These are phyloP conservation scores for Pasiphila rectangulata DNA, from an alignment of 2,888 invertebrate genomes.

Conservation along the genomic window DNA sequence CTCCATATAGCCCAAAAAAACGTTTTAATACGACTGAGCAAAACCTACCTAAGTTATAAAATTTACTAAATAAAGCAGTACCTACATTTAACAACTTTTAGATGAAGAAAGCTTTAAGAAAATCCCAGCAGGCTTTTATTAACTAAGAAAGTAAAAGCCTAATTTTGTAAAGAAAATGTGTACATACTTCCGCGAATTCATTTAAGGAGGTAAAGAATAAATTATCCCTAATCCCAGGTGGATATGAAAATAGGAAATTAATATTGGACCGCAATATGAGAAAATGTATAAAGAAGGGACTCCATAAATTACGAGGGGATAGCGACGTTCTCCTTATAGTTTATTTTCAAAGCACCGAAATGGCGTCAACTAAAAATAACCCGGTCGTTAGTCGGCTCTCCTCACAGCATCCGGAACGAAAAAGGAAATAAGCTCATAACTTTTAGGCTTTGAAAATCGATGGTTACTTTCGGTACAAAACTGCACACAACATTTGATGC, in stretches of 20 bases:
- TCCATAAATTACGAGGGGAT: conserved; percentile 64
- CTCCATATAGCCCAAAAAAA: too few relatives aligned
- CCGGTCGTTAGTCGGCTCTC: conserved; percentile 58
- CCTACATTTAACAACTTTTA: not conserved
- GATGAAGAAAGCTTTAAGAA: conserved; percentile 12
- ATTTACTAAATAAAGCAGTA: not conserved
- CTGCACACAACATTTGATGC: not conserved
- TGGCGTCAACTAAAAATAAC: conserved; percentile 67
- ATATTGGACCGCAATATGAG: conserved; percentile 53
- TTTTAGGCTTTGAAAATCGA: not conserved
- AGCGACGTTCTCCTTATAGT: conserved; percentile 51
- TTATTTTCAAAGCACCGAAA: conserved; percentile 64
- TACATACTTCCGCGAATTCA: not conserved
- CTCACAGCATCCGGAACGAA: conserved; percentile 27
- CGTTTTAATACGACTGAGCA: too few relatives aligned
- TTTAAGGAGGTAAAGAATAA: conserved; percentile 7
- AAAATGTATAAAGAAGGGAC: conserved; percentile 54
- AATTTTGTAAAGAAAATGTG: not conserved
- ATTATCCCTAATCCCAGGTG: conserved; percentile 26
- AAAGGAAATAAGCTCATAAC: conserved; percentile 5
- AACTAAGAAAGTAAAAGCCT: conserved; percentile 3
- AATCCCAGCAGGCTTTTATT: not conserved
- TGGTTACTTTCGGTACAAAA: not conserved
- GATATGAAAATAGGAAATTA: conserved; percentile 45
- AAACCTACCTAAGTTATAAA: not conserved